Conservation (phyloP, 2,888 invertebrate genomes). For the Eledona agricola region DNA sequence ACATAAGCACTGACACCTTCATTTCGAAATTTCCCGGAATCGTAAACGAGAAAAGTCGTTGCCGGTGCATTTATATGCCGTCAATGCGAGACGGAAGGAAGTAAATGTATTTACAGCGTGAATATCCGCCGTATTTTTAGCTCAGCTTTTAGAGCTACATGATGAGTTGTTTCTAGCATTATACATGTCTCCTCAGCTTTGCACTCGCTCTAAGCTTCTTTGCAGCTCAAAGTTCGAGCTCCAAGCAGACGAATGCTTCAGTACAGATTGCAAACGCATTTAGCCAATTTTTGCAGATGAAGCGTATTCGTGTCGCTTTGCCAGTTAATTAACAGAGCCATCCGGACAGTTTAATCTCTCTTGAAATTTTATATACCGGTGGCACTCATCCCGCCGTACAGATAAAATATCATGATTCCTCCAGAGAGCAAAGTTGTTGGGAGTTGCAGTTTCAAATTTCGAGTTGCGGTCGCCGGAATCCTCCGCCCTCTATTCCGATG, state of each 20-base stretch:
- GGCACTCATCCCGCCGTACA: slow-evolving; percentile 4
- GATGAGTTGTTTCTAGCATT: slow-evolving; percentile 40
- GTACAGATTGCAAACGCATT: too few relatives aligned
- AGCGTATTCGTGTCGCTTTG: slow-evolving; percentile 5
- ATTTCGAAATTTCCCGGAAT: slow-evolving; percentile 34
- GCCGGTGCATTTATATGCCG: slow-evolving; percentile 32
- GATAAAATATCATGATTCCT: slow-evolving; percentile 31
- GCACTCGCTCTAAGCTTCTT: slow-evolving; percentile 41
- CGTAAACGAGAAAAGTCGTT: slow-evolving; percentile 9
- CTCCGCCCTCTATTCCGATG: slow-evolving; percentile 24
- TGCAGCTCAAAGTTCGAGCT: slow-evolving; percentile 24
- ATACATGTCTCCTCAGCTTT: slow-evolving; percentile 38
- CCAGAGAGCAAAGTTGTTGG: slow-evolving; percentile 31
- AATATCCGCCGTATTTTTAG: slow-evolving; percentile 36
- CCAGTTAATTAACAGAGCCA: slow-evolving; percentile 17
- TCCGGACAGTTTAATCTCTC: slow-evolving; percentile 27
- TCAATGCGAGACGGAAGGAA: slow-evolving; percentile 38
- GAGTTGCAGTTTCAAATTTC: slow-evolving; percentile 28
- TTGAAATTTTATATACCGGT: slow-evolving; percentile 27
- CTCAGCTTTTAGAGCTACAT: slow-evolving; percentile 32
- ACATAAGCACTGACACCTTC: slow-evolving; percentile 47
- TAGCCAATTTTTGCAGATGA: too few relatives aligned
- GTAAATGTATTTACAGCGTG: slow-evolving; percentile 31
- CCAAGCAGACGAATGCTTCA: too few relatives aligned
- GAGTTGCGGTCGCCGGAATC: slow-evolving; percentile 13